Base-by-base conservation (phyloP, 1,140 invertebrate species). In the Drosophila orena region DNA sequence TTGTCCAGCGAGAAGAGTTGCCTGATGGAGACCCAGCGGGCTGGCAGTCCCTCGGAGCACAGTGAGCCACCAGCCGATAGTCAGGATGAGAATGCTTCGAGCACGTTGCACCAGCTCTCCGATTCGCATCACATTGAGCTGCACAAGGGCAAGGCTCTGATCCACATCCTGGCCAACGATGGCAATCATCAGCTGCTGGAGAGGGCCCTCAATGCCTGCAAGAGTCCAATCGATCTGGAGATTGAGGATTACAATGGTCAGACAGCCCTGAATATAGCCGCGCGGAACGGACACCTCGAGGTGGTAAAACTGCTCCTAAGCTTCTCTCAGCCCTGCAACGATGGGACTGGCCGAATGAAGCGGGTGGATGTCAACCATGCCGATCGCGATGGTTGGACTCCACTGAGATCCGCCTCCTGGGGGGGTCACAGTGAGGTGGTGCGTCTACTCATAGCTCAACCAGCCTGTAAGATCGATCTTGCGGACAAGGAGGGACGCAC, bases 371-470 rank as follows among this genome's bases (percentile, higher is more conserved):
- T 95, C 0, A 96, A 98, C 93, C 95, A 96, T 58, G 96, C 97
- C 7, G 98, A 98, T 93, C 95, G 95, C 30, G 98, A 98, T 90
- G 97, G 96, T 14, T 97, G 98, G 95, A 98, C 97, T 42, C 97
- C 97, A 3, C 93, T 98, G 37, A 93, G 96, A 75, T 96, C 96
- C 10, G 97, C 97, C 22, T 97, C 97, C 35, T 98, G 97, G 97
- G 97, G 97, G 62, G 97, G 98, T 15, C 97, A 98, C 89, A 97
- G 96, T 14, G 97, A 98, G 93, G 96, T 98, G 1, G 97, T 98
- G 2, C 95, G 96, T 54, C 93, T 96, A 22, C 93, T 98, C 17
- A 93, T 98, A 10, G 94, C 95, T 47, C 95, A 96, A 66, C 97
- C 81, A 5, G 84, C 97, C 1, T 97, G 97, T 78, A 94, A 95